These are phyloP conservation scores for Drosophila algonquin DNA, from an alignment of 2,888 invertebrate genomes.

Conservation along the genomic window DNA sequence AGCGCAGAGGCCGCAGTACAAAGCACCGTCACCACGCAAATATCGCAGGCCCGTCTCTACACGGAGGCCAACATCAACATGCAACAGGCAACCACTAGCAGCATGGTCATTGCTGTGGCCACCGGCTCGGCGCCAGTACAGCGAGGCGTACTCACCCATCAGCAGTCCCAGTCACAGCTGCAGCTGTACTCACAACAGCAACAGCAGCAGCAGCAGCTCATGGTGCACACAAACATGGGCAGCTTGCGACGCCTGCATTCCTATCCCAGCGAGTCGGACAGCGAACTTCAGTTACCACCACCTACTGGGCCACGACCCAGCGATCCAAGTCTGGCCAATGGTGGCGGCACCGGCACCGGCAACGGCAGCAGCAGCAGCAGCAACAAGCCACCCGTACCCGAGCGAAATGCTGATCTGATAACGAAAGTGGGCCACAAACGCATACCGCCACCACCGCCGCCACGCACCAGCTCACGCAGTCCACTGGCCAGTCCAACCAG, in stretches of 20 bases:
- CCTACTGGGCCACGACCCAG: constrained; percentile 81
- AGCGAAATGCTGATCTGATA: constrained; percentile 91
- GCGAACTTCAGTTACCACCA: constrained; percentile 86
- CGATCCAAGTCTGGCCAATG: constrained; percentile 45
- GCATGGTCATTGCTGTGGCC: constrained; percentile 63
- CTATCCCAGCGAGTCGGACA: constrained; percentile 93
- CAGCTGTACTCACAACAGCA: constrained; percentile 1
- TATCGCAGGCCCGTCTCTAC: constrained; percentile 83
- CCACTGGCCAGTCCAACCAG: constrained; percentile 93
- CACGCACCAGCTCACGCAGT: constrained; percentile 94
- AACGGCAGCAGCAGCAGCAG: constrained; percentile 81
- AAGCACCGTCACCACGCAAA: constrained; percentile 84
- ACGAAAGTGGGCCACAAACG: constrained; percentile 89
- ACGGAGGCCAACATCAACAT: constrained; percentile 76
- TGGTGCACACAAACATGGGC: constrained; percentile 83
- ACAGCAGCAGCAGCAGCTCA: constrained; percentile 56
- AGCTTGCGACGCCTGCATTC: constrained; percentile 91
- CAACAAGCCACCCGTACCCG: constrained; percentile 92
- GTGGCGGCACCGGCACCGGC: constrained; percentile 33
- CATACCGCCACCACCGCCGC: constrained; percentile 95
- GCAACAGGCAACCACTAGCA: constrained; percentile 82
- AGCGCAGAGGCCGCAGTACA: constrained; percentile 83
- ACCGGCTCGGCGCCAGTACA: constrained; percentile 29
- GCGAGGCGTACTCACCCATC: constrained; percentile 48
- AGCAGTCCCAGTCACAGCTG: constrained; percentile 58